phyloP scores from a whole-genome alignment of 2,797 vertebrate genomes.

The Lindbergichthys nudifrons region DNA sequence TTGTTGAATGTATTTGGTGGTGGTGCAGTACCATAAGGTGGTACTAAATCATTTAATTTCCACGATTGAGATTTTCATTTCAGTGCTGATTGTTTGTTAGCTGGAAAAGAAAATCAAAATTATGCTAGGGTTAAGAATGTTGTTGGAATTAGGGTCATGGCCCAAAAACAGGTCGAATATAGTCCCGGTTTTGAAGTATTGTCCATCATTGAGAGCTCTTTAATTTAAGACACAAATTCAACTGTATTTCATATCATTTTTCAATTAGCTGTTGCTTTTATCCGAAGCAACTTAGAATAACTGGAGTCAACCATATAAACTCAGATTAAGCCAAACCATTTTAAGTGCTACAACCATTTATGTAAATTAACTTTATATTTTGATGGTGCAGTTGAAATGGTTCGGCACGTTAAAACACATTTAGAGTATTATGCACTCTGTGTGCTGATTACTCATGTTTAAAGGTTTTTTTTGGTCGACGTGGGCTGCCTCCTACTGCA shows the following conservation, averaged over 20 bases:
- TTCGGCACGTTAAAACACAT: background rate
- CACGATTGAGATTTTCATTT: background rate
- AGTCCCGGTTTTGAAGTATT: background rate
- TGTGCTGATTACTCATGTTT: constrained; percentile 4
- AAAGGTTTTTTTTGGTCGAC: background rate
- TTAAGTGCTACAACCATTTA: too few relatives aligned
- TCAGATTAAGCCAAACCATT: too few relatives aligned
- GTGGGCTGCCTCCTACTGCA: background rate
- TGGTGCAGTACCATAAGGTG: too few relatives aligned
- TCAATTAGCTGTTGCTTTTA: too few relatives aligned
- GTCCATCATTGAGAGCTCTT: background rate
- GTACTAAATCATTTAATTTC: background rate
- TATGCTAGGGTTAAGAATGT: background rate
- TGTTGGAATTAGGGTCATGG: background rate
- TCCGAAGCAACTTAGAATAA: too few relatives aligned
- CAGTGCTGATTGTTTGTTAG: background rate
- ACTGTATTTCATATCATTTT: too few relatives aligned
- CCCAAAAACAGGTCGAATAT: background rate
- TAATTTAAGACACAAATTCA: too few relatives aligned
- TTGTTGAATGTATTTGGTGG: too few relatives aligned
- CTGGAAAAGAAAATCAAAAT: background rate
- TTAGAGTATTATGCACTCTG: background rate
- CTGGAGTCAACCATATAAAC: too few relatives aligned
- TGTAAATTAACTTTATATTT: too few relatives aligned
- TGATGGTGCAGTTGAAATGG: too few relatives aligned